Evolutionary conservation across 2,888 invertebrate species (phyloP), one percentile per base, ranked within the genome.

Genomic region (Amphipyra tragopoginis): DNA sequence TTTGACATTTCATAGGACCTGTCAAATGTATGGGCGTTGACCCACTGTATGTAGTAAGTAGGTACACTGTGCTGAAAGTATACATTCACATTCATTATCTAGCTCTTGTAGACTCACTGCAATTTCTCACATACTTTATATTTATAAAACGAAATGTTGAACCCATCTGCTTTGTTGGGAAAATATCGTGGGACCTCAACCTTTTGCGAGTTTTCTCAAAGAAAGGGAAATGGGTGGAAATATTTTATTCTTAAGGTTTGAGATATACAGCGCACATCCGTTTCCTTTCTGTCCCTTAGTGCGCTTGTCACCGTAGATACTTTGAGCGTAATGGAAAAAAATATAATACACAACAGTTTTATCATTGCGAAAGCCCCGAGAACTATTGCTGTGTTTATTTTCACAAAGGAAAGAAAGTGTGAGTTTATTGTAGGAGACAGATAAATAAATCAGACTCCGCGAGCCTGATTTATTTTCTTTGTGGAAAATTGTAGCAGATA

Each of bases 381-480:
- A 53, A 50, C 51, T 21, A 33, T 34, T 55, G 40, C 50, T 53
- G 44, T 33, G 43, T 43, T 44, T 49, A 26, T 50, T 34, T 7
- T 45, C 59, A 29, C 55, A 52, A 52, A 49, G 56, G 55, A 60
- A 53, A 51, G 44, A 34, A 66, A 56, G 43, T 40, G 15, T 64
- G 34, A 56, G 26, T 65, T 51, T 62, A 43, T 14, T 36, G 14
- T 26, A 26, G 29, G 13, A 51, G 29, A 21, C 21, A 3, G 1
- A 21, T 21, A 21, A n/a, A 21, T 21, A 21, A 21, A 21, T 21
- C n/a, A n/a, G 3, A 21, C 21, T 21, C n/a, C 9, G 21, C 49
- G 38, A 55, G 44, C 51, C 44, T 36, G 39, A 65, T 65, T 58
- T 44, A 40, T 52, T 48, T 11, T 26, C 15, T 54, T 40, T 42